Conservation (phyloP, 2,113 vertebrate species). For the Dicerorhinus sumatrensis region DNA sequence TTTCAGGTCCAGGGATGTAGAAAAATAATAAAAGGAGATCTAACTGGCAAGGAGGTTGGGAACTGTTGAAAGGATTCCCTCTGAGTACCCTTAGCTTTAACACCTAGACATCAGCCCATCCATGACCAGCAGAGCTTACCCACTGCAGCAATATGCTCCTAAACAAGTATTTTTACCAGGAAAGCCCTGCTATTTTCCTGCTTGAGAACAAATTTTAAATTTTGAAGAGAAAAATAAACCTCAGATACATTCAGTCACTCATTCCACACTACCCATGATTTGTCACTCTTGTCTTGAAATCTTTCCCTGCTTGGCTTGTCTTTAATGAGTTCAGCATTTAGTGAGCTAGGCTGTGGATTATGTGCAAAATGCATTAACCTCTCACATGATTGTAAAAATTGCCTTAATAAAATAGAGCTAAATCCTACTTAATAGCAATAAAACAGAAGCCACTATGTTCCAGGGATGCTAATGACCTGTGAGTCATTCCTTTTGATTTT, state of each 20-base stretch:
- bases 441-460: slow-evolving; percentile 81
- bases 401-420: slow-evolving; percentile 86
- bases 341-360: slow-evolving; percentile 84
- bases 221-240: not conserved
- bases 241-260: slow-evolving; percentile 59
- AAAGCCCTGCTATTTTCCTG: slow-evolving; percentile 45
- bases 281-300: slow-evolving; percentile 67
- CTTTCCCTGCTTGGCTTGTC: slow-evolving; percentile 57
- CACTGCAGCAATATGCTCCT: not conserved
- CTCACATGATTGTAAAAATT: slow-evolving; percentile 83
- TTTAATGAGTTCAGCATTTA: slow-evolving; percentile 84
- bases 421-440: slow-evolving; percentile 85
- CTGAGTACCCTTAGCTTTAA: not conserved
- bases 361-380: slow-evolving; percentile 87
- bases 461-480: slow-evolving; percentile 81
- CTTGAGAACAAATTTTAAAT: slow-evolving; percentile 52
- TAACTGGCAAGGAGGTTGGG: not conserved
- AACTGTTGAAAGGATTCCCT: not conserved
- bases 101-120: too few species aligned
- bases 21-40: slow-evolving; percentile 43
- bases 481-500: slow-evolving; percentile 83
- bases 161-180: slow-evolving; percentile 5
- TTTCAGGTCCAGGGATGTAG: not conserved
- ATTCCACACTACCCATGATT: slow-evolving; percentile 45
- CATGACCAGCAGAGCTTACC: not conserved